phyloP scores from a whole-genome alignment of 2,888 invertebrate genomes.

The Omphaloscelis lunosa region DNA sequence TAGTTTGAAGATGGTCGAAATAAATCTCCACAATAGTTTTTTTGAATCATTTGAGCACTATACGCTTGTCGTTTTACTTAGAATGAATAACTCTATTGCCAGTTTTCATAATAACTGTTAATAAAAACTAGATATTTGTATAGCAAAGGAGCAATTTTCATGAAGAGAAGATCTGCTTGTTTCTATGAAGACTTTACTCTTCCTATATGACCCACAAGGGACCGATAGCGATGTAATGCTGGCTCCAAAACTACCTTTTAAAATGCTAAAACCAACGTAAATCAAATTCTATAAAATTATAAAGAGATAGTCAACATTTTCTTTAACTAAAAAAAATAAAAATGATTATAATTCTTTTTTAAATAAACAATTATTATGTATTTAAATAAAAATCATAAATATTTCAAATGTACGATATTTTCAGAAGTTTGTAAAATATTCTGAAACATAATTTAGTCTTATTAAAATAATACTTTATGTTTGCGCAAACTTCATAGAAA shows the following conservation, averaged over 20 bases:
- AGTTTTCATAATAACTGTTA: background rate
- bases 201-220: constrained; percentile 30
- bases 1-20: background rate
- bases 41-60: background rate
- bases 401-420: background rate
- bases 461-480: background rate
- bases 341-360: too few species aligned
- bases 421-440: constrained; percentile 18
- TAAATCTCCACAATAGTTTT: background rate
- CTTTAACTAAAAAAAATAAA: background rate
- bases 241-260: constrained; percentile 36
- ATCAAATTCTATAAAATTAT: constrained; percentile 1
- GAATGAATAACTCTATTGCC: background rate
- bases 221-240: constrained; percentile 16
- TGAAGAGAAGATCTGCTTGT: constrained; percentile 13
- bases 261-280: constrained; percentile 15
- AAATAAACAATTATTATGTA: too few species aligned
- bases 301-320: background rate
- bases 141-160: constrained; percentile 7
- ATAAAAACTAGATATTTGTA: background rate
- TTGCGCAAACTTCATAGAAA: constrained; percentile 24
- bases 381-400: background rate
- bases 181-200: constrained; percentile 32
- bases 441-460: constrained; percentile 15
- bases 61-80: background rate